Evolutionary conservation across 37 sponge, comb jelly and placozoan species (phyloP).

Genomic region (Oscarella lobularis): DNA sequence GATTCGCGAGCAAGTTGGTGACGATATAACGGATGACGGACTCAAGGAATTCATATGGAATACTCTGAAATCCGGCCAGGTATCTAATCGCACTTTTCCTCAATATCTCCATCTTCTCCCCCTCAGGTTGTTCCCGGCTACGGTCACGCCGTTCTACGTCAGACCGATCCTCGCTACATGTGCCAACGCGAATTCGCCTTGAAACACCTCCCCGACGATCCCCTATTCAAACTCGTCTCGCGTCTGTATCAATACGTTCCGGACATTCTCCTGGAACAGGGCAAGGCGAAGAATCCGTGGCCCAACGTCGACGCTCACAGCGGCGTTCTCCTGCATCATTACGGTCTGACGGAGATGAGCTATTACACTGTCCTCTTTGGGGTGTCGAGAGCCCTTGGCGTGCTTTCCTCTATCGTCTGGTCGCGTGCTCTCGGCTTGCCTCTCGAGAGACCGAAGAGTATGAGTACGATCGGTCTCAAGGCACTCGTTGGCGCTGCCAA

Average conservation of each 20-base stretch:
- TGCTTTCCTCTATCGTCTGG: slow-evolving; percentile 92
- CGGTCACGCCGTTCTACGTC: slow-evolving; percentile 94
- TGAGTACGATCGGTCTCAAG: slow-evolving; percentile 83
- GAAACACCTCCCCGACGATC: slow-evolving; percentile 92
- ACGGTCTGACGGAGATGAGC: slow-evolving; percentile 90
- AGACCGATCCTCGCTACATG: slow-evolving; percentile 94
- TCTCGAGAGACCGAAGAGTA: slow-evolving; percentile 91
- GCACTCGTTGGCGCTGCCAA: slow-evolving; percentile 43
- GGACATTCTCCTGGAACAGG: slow-evolving; percentile 71
- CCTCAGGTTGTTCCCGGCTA: slow-evolving; percentile 89
- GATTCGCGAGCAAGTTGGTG: slow-evolving; percentile 56
- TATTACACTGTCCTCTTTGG: slow-evolving; percentile 99
- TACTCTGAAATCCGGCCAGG: slow-evolving; percentile 85
- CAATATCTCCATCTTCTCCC: slow-evolving; percentile 1
- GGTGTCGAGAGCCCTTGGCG: slow-evolving; percentile 95
- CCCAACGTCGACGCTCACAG: slow-evolving; percentile 99
- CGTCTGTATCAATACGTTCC: slow-evolving; percentile 41
- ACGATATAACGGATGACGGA: slow-evolving; percentile 63
- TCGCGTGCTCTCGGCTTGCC: slow-evolving; percentile 94
- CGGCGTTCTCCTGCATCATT: slow-evolving; percentile 91
- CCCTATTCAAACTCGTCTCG: slow-evolving; percentile 77
- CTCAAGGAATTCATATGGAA: slow-evolving; percentile 79
- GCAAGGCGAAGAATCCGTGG: slow-evolving; percentile 97
- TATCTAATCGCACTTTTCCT: slow-evolving; percentile 10
- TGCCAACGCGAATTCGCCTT: slow-evolving; percentile 93